Evolutionary conservation across 2,797 vertebrate species (phyloP), one percentile per base, ranked within the genome.

Genomic region (Otolemur crassicaudatus): DNA sequence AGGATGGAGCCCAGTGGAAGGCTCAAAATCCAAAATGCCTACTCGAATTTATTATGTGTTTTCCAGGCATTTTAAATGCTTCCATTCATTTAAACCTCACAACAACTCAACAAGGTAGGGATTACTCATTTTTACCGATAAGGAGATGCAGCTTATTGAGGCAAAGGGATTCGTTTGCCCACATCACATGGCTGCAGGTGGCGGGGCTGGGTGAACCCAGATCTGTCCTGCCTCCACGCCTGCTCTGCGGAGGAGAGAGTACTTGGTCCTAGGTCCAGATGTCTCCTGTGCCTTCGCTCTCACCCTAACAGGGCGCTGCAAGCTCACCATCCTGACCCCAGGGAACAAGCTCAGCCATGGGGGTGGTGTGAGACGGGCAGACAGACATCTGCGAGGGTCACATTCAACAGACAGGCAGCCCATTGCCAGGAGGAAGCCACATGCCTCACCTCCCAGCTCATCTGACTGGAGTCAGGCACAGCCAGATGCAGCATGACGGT

Each of bases 361-460:
- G 43, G 43, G 20, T 12, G 1, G 87, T 11, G 31, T 10, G 43
- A 67, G 73, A 67, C 61, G 61, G 61, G 65, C 83, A 87, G 73
- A 43, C 58, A 25, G 96, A 96, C 82, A 86, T 60, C 69, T 88
- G 86, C 3, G 14, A 58, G 76, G 87, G 43, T 92, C 83, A 87
- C 53, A 31, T 56, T 86, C 73, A 46, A 46, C 46, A 46, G 46
- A 58, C 77, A 91, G 76, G 70, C 81, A 69, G 93, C 43, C 81
- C 82, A 87, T 87, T 19, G 93, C 94, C 88, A 1, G 85, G 69
- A 97, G 97, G 69, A 75, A 79, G 84, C 75, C 97, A 73, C 85
- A 72, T 90, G 91, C 94, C 60, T 94, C 58, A 29, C 43, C 7
- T 25, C 53, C 27, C 67, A 94, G 85, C 88, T 95, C 82, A 75